Base-by-base conservation (phyloP, 2,797 vertebrate genomes). In the Poeciliopsis gracilis region DNA sequence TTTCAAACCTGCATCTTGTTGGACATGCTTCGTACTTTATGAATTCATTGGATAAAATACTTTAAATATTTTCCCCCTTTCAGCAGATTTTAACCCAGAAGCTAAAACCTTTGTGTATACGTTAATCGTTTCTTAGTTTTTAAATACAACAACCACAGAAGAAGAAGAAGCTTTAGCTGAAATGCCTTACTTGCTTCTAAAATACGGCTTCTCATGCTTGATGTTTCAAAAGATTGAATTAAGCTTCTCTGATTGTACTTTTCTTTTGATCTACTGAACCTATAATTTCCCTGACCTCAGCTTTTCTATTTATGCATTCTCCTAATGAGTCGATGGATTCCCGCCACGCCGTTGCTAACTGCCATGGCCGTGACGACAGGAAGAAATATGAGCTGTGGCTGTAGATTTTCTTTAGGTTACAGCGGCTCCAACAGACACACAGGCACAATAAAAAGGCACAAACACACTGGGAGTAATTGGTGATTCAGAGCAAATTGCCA, bases 401-500 rank as follows among this genome's bases (percentile, higher is more conserved):
- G 33, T 81, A 72, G 81, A 85, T 77, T 76, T 76, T 82, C 77
- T 79, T 73, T 72, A 84, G 81, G 73, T 81, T 88, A 57, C 23
- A 18, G 30, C 11, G 7, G 33, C 76, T 79, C 59, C 78, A 84
- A 85, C 11, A 75, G 77, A 76, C 73, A 47, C 11, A 28, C 70
- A 84, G 38, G 75, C 55, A 63, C 30, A 69, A 69, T 13, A n/a
- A 45, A 45, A 45, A 10, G 36, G 67, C 78, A 77, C 72, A 77
- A 77, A 72, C 76, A 85, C 73, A 69, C 46, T 11, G 2, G 49
- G 75, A 73, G 63, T 80, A 84, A 88, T 82, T 88, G 78, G 71
- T 66, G 83, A 83, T 83, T 88, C 80, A 79, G 77, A 77, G 81
- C 77, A 91, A 91, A 91, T 85, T 79, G 80, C 49, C 77, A 76